A percentile compares a stretch with the other conserved stretches of the same genome.
Evolutionary conservation across 2,888 invertebrate species (phyloP).

Genomic region (Phragmatobia fuliginosa): DNA sequence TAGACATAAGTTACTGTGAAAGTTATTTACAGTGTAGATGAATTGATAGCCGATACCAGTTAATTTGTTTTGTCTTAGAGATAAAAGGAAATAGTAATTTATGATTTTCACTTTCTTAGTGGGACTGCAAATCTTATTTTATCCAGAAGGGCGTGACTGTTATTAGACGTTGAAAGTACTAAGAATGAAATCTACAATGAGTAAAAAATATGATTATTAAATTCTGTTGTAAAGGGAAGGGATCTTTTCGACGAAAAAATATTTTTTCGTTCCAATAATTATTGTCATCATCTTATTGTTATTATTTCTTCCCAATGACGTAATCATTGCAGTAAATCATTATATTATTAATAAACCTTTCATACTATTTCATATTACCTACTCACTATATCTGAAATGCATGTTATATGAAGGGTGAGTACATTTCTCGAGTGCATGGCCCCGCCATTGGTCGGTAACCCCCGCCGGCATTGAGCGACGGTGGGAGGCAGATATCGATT

Average conservation of each 20-base stretch:
- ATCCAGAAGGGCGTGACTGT: not conserved
- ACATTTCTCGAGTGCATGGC: slow-evolving; percentile 65
- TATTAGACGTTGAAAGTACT: not conserved
- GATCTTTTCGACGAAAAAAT: not conserved
- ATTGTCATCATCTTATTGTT: slow-evolving; percentile 7
- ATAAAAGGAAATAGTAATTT: not conserved
- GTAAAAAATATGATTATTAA: slow-evolving; percentile 3
- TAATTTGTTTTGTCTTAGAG: not conserved
- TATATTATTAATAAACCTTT: slow-evolving; percentile 9
- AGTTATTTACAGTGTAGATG: not conserved
- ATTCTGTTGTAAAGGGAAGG: not conserved
- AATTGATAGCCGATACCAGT: not conserved
- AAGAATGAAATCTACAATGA: slow-evolving; percentile 5
- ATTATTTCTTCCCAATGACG: not conserved
- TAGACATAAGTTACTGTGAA: not conserved
- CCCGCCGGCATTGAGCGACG: slow-evolving; percentile 48
- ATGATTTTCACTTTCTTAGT: not conserved
- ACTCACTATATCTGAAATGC: slow-evolving; percentile 1
- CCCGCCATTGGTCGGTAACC: slow-evolving; percentile 65
- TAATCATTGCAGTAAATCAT: slow-evolving; percentile 11
- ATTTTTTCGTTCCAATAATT: slow-evolving; percentile 10
- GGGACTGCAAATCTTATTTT: not conserved
- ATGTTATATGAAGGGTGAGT: slow-evolving; percentile 31
- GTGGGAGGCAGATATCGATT: slow-evolving; percentile 77
- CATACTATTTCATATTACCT: not conserved